Conservation (phyloP, 2,797 vertebrate species). For the Antrozous pallidus region DNA sequence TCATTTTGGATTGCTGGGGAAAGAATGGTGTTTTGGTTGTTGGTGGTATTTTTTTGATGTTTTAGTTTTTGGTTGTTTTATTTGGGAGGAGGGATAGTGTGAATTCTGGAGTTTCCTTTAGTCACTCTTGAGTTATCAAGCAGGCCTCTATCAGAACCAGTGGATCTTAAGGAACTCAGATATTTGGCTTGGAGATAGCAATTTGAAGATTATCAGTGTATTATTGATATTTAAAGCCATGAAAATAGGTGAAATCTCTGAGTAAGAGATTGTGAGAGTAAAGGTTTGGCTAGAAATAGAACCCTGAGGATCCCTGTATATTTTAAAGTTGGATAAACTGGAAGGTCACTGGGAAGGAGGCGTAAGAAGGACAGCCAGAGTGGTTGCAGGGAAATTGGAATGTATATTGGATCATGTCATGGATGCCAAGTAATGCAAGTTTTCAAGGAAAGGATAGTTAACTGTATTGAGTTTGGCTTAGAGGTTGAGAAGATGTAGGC, state of each 20-base stretch:
- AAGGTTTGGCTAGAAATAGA: not conserved
- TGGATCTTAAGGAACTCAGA: not conserved
- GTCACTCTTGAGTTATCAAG: not conserved
- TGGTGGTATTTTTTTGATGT: not conserved
- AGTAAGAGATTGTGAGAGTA: not conserved
- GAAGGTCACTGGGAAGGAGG: not conserved
- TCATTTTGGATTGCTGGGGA: not conserved
- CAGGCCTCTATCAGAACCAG: not conserved
- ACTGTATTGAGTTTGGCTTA: not conserved
- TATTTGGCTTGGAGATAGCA: conserved; percentile 3
- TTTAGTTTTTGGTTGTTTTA: not conserved
- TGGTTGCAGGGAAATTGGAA: not conserved
- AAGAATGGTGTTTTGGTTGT: not conserved
- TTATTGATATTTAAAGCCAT: not conserved
- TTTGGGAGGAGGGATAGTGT: not conserved
- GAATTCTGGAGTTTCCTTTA: conserved; percentile 18
- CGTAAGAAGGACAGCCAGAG: not conserved
- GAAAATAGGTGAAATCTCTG: conserved; percentile 1
- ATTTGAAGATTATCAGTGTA: not conserved
- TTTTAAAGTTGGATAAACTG: not conserved
- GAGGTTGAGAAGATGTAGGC: not conserved
- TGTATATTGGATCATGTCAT: not conserved
- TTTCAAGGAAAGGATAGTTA: not conserved
- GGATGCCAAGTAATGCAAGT: not conserved
- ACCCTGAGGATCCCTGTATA: not conserved